These are phyloP conservation scores for Caerostris extrusa DNA, from an alignment of 1,140 invertebrate species.

Conservation along the genomic window DNA sequence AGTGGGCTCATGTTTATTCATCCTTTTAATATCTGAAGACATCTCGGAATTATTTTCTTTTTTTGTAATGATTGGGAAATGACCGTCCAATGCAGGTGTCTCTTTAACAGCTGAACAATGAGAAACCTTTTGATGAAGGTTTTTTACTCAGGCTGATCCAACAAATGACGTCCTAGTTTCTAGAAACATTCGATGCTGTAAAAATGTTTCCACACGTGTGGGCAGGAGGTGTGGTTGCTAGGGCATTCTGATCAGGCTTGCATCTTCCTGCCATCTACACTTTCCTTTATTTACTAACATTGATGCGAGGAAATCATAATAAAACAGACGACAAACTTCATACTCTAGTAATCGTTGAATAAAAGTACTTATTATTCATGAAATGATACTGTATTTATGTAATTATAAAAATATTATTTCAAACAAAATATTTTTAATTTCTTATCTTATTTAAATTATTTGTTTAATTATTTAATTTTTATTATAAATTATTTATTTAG, in stretches of 20 bases:
- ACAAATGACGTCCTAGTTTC: background rate
- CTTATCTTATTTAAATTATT: no score
- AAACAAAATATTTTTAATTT: no score
- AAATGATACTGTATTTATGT: no score
- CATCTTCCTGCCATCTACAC: background rate
- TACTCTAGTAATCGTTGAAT: no score
- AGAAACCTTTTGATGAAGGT: conserved; percentile 4
- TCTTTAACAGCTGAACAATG: background rate
- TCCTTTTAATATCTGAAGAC: background rate
- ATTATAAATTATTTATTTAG: no score
- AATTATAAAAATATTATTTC: no score
- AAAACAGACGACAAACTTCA: no score
- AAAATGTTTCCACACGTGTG: conserved; percentile 27
- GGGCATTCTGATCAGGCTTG: background rate
- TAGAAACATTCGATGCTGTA: background rate
- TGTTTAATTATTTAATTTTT: no score
- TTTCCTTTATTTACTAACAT: background rate
- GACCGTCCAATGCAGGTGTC: background rate
- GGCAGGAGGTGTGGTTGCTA: conserved; percentile 5
- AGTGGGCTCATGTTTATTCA: conserved; percentile 2
- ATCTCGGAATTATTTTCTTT: background rate
- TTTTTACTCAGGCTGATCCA: background rate
- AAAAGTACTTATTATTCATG: no score
- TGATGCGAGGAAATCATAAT: background rate
- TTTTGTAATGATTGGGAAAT: background rate